phyloP scores from a whole-genome alignment of 2,888 invertebrate species.

The Furcula furcula region DNA sequence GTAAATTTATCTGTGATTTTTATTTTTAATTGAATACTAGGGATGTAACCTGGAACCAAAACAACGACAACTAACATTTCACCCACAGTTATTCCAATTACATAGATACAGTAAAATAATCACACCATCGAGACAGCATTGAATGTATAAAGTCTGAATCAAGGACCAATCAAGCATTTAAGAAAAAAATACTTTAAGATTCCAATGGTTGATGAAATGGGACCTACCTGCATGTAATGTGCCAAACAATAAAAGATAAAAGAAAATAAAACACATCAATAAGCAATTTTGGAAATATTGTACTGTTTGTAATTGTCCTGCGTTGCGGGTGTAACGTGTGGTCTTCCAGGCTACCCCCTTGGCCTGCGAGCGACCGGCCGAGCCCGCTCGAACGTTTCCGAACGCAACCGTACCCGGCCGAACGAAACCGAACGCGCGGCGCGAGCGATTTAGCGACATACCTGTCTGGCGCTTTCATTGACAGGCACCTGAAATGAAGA shows the following conservation, averaged over 20 bases:
- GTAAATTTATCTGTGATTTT: slow-evolving; percentile 80
- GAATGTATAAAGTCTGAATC: slow-evolving; percentile 51
- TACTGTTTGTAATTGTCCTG: slow-evolving; percentile 72
- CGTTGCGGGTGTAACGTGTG: slow-evolving; percentile 76
- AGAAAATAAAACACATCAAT: slow-evolving; percentile 74
- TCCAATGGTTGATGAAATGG: slow-evolving; percentile 61
- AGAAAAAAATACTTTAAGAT: slow-evolving; percentile 51
- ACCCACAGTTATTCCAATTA: slow-evolving; percentile 65
- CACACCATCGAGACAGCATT: slow-evolving; percentile 70
- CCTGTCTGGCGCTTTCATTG: slow-evolving; percentile 89
- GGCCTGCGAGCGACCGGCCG: slow-evolving; percentile 65
- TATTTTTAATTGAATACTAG: slow-evolving; percentile 49
- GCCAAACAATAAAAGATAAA: slow-evolving; percentile 43
- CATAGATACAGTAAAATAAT: slow-evolving; percentile 63
- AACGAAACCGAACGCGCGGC: slow-evolving; percentile 72
- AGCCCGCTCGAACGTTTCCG: slow-evolving; percentile 68
- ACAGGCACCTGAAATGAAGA: slow-evolving; percentile 88
- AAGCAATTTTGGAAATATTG: slow-evolving; percentile 75
- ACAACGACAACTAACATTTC: slow-evolving; percentile 76
- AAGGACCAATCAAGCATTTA: slow-evolving; percentile 65
- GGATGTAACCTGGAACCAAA: slow-evolving; percentile 80
- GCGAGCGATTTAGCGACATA: slow-evolving; percentile 80
- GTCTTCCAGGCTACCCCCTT: slow-evolving; percentile 80
- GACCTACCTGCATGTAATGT: slow-evolving; percentile 58
- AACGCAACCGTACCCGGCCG: slow-evolving; percentile 73